phyloP scores from a whole-genome alignment of 2,797 vertebrate species.

The Lateolabrax maculatus region DNA sequence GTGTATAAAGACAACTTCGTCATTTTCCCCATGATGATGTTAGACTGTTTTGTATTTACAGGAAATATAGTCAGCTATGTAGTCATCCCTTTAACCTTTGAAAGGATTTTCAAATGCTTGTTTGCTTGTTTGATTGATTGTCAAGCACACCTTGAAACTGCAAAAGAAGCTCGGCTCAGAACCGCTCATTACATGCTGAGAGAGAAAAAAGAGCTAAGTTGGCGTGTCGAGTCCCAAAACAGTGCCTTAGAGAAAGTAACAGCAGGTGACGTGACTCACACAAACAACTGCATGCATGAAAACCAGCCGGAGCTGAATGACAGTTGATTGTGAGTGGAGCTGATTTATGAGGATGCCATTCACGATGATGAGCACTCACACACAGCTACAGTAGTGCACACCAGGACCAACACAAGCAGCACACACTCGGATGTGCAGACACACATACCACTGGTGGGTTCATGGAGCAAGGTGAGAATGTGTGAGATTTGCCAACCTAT shows the following conservation, averaged over 20 bases:
- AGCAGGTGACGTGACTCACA: conserved; percentile 61
- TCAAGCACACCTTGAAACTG: conserved; percentile 61
- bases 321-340: conserved; percentile 55
- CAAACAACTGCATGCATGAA: conserved; percentile 80
- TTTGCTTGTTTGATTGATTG: conserved; percentile 46
- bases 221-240: background rate
- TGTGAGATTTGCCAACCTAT: conserved; percentile 99
- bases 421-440: conserved; percentile 83
- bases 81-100: background rate
- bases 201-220: conserved; percentile 12
- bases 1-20: background rate
- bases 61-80: background rate
- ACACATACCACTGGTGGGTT: conserved; percentile 89
- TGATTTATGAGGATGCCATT: conserved; percentile 68
- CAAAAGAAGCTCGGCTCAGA: conserved; percentile 54
- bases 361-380: conserved; percentile 63
- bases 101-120: background rate
- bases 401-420: conserved; percentile 74
- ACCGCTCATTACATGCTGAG: conserved; percentile 49
- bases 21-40: background rate
- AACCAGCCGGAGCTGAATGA: conserved; percentile 54
- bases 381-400: conserved; percentile 61
- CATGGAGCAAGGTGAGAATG: conserved; percentile 92
- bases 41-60: background rate
- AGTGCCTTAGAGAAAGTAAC: conserved; percentile 26